Conservation (phyloP, 2,888 invertebrate genomes). For the Synergus gifuensis region DNA sequence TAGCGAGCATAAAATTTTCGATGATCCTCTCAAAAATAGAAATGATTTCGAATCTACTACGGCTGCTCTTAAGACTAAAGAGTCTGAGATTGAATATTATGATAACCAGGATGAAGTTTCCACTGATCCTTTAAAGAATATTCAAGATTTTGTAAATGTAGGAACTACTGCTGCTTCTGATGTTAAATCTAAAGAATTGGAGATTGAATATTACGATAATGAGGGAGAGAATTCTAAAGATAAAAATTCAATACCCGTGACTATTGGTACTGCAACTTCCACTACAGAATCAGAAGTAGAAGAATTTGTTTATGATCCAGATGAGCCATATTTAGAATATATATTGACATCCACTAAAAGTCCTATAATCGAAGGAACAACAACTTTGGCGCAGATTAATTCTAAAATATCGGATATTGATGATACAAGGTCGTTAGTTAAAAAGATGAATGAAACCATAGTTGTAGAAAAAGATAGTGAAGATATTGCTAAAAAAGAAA, state of each 20-base stretch:
- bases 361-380: constrained; percentile 3
- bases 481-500: background rate
- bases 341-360: background rate
- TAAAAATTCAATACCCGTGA: background rate
- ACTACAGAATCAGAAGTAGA: background rate
- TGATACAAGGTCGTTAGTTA: background rate
- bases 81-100: constrained; percentile 15
- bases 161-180: background rate
- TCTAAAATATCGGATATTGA: background rate
- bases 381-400: background rate
- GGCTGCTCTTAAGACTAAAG: background rate
- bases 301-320: constrained; percentile 22
- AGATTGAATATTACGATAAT: constrained; percentile 24
- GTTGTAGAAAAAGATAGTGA: background rate
- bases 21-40: too few species aligned
- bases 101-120: constrained; percentile 23
- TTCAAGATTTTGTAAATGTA: background rate
- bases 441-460: background rate
- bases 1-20: background rate
- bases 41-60: background rate
- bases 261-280: background rate
- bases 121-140: background rate
- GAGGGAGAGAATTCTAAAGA: constrained; percentile 8
- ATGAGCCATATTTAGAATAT: constrained; percentile 10
- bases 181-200: background rate